phyloP scores from a whole-genome alignment of 2,888 invertebrate species.

The Acanthosepion lycidas region DNA sequence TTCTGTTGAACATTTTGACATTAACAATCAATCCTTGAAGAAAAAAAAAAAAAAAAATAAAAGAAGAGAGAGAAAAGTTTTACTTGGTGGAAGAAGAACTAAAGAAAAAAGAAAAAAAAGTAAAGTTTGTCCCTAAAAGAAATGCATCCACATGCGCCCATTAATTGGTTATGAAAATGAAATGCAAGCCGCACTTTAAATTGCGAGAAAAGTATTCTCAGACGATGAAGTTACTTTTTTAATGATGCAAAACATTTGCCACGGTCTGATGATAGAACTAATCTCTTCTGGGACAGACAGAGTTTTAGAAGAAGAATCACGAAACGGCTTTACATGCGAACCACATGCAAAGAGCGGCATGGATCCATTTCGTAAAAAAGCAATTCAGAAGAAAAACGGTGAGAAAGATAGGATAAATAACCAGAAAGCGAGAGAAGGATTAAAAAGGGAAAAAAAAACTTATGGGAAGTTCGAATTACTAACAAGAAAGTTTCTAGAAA shows the following conservation, averaged over 20 bases:
- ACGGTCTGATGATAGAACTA: neutral
- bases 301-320: neutral
- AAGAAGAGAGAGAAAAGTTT: neutral
- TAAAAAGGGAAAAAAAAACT: too few species aligned
- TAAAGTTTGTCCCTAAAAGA: neutral
- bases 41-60: too few species aligned
- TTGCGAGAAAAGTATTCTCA: neutral
- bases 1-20: neutral
- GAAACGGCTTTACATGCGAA: neutral
- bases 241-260: slow-evolving; percentile 1
- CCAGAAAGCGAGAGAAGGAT: too few species aligned
- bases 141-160: neutral
- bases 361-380: too few species aligned
- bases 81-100: neutral
- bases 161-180: slow-evolving; percentile 13
- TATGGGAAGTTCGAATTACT: too few species aligned
- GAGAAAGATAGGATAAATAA: too few species aligned
- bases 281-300: neutral
- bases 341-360: neutral
- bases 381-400: too few species aligned
- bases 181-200: neutral
- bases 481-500: too few species aligned
- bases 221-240: slow-evolving; percentile 33
- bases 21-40: too few species aligned
- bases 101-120: neutral